These are phyloP conservation scores for Daboia siamensis DNA, from an alignment of 2,113 vertebrate genomes.

Conservation along the genomic window DNA sequence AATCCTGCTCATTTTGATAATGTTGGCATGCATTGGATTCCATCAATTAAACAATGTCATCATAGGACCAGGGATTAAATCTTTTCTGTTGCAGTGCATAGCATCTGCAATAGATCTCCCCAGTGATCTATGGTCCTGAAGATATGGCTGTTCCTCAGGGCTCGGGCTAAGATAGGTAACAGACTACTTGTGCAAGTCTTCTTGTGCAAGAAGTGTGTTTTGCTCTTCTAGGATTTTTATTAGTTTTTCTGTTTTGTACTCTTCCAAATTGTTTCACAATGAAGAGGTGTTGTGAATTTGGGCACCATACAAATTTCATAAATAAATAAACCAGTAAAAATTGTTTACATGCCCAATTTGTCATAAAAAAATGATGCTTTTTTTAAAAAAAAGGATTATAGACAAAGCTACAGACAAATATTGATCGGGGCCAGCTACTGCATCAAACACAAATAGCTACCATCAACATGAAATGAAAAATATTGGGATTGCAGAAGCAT, in stretches of 20 bases:
- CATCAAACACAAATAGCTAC: neutral
- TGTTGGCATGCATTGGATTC: neutral
- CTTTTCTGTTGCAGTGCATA: neutral
- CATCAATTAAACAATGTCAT: neutral
- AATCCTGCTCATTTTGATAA: neutral
- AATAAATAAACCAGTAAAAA: neutral
- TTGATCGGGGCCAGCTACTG: too few relatives aligned
- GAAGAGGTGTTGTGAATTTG: neutral
- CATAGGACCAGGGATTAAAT: neutral
- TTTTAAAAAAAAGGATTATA: conserved; percentile 49
- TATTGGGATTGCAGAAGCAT: neutral
- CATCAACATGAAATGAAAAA: neutral
- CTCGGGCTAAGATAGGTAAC: too few relatives aligned
- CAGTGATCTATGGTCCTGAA: neutral
- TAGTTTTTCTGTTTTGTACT: neutral
- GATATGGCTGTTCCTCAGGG: neutral
- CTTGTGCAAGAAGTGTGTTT: too few relatives aligned
- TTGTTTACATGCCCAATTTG: neutral
- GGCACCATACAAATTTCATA: neutral
- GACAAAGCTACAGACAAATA: neutral
- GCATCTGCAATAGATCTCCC: neutral
- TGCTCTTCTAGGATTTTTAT: too few relatives aligned
- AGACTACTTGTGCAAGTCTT: too few relatives aligned
- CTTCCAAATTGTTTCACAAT: neutral
- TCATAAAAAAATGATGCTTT: conserved; percentile 31